These are phyloP conservation scores for Bathynomus jamesi DNA, from an alignment of 1,140 invertebrate genomes.

Conservation along the genomic window DNA sequence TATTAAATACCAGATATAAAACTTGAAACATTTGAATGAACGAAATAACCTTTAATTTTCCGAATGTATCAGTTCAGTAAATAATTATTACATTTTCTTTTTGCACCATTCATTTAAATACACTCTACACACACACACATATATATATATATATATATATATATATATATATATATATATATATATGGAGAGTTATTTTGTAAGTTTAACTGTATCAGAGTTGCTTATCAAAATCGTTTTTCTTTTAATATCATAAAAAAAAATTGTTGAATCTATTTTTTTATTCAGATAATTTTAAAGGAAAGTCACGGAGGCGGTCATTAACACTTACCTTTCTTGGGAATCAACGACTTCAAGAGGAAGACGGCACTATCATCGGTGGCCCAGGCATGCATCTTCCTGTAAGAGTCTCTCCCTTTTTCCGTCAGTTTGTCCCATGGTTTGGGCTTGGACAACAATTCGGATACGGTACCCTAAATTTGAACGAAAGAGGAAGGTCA, in stretches of 20 bases:
- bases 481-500: no score
- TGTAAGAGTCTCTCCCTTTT: constrained; percentile 95
- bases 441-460: constrained; percentile 96
- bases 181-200: not conserved
- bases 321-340: constrained; percentile 84
- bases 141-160: constrained; percentile 11
- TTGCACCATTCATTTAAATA: no score
- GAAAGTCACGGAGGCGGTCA: no score
- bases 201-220: not conserved
- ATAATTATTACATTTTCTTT: no score
- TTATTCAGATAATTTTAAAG: not conserved
- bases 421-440: constrained; percentile 99
- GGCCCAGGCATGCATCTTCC: constrained; percentile 99
- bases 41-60: no score
- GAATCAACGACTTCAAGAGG: constrained; percentile 93
- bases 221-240: not conserved
- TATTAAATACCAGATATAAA: no score
- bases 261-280: not conserved
- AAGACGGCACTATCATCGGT: constrained; percentile 93
- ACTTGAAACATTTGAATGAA: no score
- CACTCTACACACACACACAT: not conserved
- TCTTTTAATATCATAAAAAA: not conserved
- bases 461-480: constrained; percentile 87
- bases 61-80: no score
- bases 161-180: constrained; percentile 14